Evolutionary conservation across 2,113 vertebrate genomes (phyloP), one percentile per base, ranked within the genome.

Genomic region (Kryptolebias marmoratus): DNA sequence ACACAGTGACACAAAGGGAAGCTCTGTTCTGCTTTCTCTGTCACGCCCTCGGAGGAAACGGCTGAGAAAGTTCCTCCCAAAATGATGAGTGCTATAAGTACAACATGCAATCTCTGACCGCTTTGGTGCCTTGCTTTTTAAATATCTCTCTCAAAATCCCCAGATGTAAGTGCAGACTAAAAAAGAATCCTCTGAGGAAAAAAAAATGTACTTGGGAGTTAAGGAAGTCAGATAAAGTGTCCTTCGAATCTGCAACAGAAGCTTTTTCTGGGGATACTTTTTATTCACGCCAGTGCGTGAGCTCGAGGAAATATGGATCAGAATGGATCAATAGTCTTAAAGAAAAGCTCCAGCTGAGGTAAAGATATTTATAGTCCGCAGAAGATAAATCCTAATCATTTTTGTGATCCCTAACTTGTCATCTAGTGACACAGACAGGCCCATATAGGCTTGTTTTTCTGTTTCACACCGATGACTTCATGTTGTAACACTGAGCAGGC

Each of bases 1-100:
- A 50, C 73, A 75, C 64, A 61, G 85, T 48, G 71, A 84, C 88
- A 85, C 73, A 71, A 74, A 85, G 79, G 53, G 71, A 76, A 71
- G 59, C 66, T 81, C 52, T 22, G 16, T 71, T 81, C 77, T 10
- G 30, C 69, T 62, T 11, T 81, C 75, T 63, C 59, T 77, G 73
- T 86, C 84, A 49, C 71, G 53, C 39, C 45, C 60, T 62, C 36
- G 54, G 68, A 83, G 66, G 59, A 72, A 63, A 68, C 50, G 47
- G 49, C 79, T 80, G 16, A 52, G n/a, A 73, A 73, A 80, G 60
- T 75, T 57, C 47, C 73, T 82, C 75, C 71, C 65, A 59, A 54
- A 64, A 50, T 69, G 44, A 22, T 42, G 65, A 11, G 1, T 13
- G 27, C 68, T 81, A 57, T 72, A 70, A 53, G 67, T 71, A n/a